Evolutionary conservation across 2,797 vertebrate genomes (phyloP), one percentile per base, ranked within the genome.

Genomic region (Champsocephalus esox): DNA sequence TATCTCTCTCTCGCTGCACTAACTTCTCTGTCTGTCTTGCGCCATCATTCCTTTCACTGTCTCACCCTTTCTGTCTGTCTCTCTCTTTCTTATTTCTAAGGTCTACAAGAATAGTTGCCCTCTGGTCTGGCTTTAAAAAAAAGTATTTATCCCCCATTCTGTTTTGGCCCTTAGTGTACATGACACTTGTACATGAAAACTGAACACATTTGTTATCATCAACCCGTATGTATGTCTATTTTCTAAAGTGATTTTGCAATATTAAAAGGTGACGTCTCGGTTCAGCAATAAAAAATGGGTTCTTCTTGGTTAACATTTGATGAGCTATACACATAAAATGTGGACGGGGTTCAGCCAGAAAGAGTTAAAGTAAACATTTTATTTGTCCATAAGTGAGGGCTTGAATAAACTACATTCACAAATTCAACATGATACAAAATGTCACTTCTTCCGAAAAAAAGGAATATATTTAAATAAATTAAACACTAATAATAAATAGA

Each of bases 11-110:
- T 89, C 74, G 62, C 34, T 77, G 64, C 74, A 64, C 74, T 70
- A 66, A 76, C 75, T 71, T 71, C 80, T 73, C 52, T 79, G 60
- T 82, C 85, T 69, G 54, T 90, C 81, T 88, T 82, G 65, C 79
- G 70, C 84, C 70, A 80, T 90, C 87, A 82, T 85, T 90, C 80
- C 86, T 85, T 86, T 89, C 75, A 54, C 59, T 66, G 51, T 81
- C 84, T 81, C 77, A 73, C 70, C 80, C 75, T 81, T 68, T 63
- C n/a, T 58, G 60, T 52, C 3, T 51, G 70, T 67, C 19, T 66
- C n/a, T 61, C 32, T 44, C 14, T 63, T 2, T 54, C 13, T 57
- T 44, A 38, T 38, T 38, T 8, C 34, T 38, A 38, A 38, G 6
- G 3, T 34, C 28, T 60, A 12, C 5, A 55, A 13, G n/a, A 45